phyloP scores from a whole-genome alignment of 1,140 invertebrate species.

The Leptoteleia sp. region DNA sequence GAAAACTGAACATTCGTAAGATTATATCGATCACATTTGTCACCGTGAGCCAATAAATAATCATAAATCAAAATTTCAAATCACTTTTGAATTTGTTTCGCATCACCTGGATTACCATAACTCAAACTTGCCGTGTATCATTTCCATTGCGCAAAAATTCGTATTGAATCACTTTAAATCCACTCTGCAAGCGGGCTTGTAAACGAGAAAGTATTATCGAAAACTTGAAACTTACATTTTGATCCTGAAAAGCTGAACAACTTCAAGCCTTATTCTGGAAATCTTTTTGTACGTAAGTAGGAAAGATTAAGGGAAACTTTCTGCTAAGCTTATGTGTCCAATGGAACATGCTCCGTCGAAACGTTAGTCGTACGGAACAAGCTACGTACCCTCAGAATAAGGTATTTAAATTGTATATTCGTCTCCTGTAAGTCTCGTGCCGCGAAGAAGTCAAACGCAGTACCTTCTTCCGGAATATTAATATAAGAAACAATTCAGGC shows the following conservation, averaged over 20 bases:
- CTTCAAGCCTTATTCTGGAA: slow-evolving; percentile 46
- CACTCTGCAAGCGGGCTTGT: slow-evolving; percentile 24
- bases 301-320: slow-evolving; percentile 72
- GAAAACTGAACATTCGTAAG: no score
- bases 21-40: no score
- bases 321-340: slow-evolving; percentile 59
- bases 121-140: slow-evolving; percentile 10
- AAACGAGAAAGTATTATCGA: slow-evolving; percentile 62
- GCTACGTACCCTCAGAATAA: slow-evolving; percentile 17
- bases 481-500: slow-evolving; percentile 1
- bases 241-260: slow-evolving; percentile 57
- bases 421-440: neutral
- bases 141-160: slow-evolving; percentile 25
- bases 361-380: slow-evolving; percentile 36
- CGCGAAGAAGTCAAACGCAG: neutral
- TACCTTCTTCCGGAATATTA: neutral
- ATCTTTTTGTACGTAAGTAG: slow-evolving; percentile 68
- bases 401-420: slow-evolving; percentile 18
- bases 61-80: neutral
- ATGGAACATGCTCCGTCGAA: slow-evolving; percentile 52
- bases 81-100: slow-evolving; percentile 8
- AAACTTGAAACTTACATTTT: slow-evolving; percentile 68
- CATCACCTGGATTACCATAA: slow-evolving; percentile 9
- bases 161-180: slow-evolving; percentile 42
- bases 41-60: neutral